phyloP scores from a whole-genome alignment of 1,140 invertebrate species.

The Penaeus vannamei region DNA sequence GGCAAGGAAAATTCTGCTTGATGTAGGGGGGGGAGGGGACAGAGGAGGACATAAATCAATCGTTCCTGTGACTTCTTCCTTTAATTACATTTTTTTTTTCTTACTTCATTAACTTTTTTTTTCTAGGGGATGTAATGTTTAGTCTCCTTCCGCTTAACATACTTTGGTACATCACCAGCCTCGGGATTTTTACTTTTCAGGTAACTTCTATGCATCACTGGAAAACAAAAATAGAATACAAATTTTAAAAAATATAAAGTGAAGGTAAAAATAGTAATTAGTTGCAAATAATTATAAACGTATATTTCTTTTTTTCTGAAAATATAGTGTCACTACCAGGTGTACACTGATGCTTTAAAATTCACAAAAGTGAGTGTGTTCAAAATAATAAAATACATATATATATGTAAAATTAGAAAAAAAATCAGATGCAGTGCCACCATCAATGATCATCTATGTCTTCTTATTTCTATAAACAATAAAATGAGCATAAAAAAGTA shows the following conservation, averaged over 20 bases:
- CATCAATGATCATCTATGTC: no score
- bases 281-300: neutral
- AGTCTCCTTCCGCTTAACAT: conserved; percentile 37
- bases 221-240: conserved; percentile 40
- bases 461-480: no score
- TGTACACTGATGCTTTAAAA: no score
- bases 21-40: neutral
- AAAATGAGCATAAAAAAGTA: no score
- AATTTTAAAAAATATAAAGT: conserved; percentile 9
- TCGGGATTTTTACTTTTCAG: conserved; percentile 32
- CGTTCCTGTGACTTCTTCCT: no score
- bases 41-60: no score
- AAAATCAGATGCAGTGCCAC: no score
- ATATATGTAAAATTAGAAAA: no score
- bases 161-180: conserved; percentile 48
- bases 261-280: neutral
- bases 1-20: neutral
- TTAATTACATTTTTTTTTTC: neutral
- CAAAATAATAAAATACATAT: no score
- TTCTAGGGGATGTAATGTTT: conserved; percentile 20
- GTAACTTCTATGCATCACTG: conserved; percentile 59
- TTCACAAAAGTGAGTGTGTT: no score
- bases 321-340: no score
- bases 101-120: conserved; percentile 31
- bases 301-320: no score